Base-by-base conservation (phyloP, 1,140 invertebrate genomes). In the Temnothorax nylanderi region DNA sequence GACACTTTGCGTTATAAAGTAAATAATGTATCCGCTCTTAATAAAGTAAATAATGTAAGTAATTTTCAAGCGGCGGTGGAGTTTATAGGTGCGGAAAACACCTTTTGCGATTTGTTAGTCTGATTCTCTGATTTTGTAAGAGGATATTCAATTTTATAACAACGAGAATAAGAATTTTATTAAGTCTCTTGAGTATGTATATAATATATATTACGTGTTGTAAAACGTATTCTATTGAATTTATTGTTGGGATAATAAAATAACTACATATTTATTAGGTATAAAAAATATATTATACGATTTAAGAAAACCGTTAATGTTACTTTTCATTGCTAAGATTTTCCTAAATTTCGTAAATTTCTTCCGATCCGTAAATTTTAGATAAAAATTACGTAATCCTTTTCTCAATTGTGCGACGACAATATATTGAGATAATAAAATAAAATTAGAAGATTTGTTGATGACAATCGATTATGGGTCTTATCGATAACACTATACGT, bases 381-480 rank as follows among this genome's bases (percentile, higher is more conserved):
- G 1, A 56, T 16, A 2, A 75, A 56, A 37, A n/a, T 75, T 37
- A 54, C 16, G 18, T 16, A 21, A 72, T 74, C 18, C 37, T 21
- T 74, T n/a, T 2, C 18, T 7, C 8, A 37, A 18, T 32, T 11
- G 64, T 3, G 37, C 18, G 71, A 82, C 86, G 41, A 11, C 5
- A 16, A 44, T 26, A 44, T 65, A 37, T 67, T 21, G 37, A 60
- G 32, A 72, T 56, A 41, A 77, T 60, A 74, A 34, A 64, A 60
- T 32, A 34, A 16, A 49, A 71, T 76, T 44, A 74, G 21, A 58
- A 32, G 44, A 44, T 75, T 21, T 16, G 16, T 13, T 21, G 26
- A 69, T 37, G 54, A 86, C 54, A 76, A 86, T 78, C 37, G 37
- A 37, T 67, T 16, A 18, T 8, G 7, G 26, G 26, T 56, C 58